Conservation (phyloP, 1,140 invertebrate species). For the Eueides isabella region DNA sequence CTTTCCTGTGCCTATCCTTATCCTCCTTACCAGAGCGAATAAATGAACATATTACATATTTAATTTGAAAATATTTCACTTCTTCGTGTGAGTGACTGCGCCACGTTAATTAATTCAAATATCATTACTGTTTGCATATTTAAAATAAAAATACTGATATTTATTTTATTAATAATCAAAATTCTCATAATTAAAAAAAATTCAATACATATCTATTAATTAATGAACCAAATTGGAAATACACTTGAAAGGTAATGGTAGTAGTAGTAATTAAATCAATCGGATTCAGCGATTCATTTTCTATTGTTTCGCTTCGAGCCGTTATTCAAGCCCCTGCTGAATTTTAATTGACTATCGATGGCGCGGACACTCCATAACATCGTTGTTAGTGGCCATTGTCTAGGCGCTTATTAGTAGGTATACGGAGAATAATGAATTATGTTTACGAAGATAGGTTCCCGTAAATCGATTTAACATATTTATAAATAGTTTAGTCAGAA, state of each 20-base stretch:
- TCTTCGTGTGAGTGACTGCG: too few species aligned
- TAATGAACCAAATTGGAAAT: neutral
- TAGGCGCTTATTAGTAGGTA: conserved; percentile 1
- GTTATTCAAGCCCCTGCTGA: neutral
- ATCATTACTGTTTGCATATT: too few species aligned
- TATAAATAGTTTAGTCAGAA: too few species aligned
- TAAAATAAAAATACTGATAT: too few species aligned
- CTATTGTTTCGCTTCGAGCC: neutral
- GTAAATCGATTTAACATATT: neutral
- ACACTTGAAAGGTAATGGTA: conserved; percentile 1
- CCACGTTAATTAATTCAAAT: too few species aligned
- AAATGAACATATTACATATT: too few species aligned
- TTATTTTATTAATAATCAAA: too few species aligned
- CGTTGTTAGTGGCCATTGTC: neutral
- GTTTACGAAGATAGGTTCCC: neutral
- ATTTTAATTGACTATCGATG: conserved; percentile 6
- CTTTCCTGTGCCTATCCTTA: too few species aligned
- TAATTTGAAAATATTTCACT: too few species aligned
- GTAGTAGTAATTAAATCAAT: neutral
- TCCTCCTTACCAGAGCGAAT: too few species aligned
- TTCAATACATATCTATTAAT: too few species aligned
- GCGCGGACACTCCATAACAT: neutral
- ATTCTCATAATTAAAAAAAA: too few species aligned
- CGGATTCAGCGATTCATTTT: neutral
- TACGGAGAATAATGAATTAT: neutral